Conservation (phyloP, 1,140 invertebrate species). For the Drosophila orosa region DNA sequence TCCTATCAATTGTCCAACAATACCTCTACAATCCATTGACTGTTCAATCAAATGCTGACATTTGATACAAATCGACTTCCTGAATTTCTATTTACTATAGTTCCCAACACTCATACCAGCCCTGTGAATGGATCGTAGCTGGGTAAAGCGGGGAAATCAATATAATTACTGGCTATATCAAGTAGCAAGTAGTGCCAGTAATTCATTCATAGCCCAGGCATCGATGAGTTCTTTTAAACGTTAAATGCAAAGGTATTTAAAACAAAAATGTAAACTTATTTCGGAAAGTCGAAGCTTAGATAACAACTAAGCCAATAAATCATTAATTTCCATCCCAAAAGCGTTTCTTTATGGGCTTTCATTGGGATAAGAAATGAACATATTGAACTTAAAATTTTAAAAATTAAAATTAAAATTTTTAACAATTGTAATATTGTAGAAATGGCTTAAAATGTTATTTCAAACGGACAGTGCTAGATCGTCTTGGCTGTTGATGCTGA, state of each 20-base stretch:
- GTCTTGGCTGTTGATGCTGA: no score
- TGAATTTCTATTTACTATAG: constrained; percentile 33
- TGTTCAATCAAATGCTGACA: constrained; percentile 22
- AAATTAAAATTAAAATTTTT: no score
- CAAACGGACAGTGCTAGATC: no score
- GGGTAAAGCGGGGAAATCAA: constrained; percentile 7
- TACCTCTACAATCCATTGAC: background rate
- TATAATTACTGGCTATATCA: constrained; percentile 12
- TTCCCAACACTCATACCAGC: background rate
- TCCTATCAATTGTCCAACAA: constrained; percentile 4
- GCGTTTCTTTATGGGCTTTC: no score
- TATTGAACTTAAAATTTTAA: no score
- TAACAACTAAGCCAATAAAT: no score
- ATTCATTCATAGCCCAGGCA: constrained; percentile 7
- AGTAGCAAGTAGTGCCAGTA: background rate
- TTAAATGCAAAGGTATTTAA: background rate
- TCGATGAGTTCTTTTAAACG: background rate
- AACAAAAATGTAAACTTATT: background rate
- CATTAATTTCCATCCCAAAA: no score
- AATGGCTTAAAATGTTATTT: no score
- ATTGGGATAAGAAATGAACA: no score
- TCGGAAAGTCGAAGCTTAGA: background rate
- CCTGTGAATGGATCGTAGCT: constrained; percentile 16
- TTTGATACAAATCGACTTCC: constrained; percentile 35
- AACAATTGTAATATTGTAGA: no score